A percentile compares a stretch with the other conserved stretches of the same genome.
These are phyloP conservation scores for Congeria kusceri DNA, from an alignment of 2,888 invertebrate genomes.

Conservation along the genomic window DNA sequence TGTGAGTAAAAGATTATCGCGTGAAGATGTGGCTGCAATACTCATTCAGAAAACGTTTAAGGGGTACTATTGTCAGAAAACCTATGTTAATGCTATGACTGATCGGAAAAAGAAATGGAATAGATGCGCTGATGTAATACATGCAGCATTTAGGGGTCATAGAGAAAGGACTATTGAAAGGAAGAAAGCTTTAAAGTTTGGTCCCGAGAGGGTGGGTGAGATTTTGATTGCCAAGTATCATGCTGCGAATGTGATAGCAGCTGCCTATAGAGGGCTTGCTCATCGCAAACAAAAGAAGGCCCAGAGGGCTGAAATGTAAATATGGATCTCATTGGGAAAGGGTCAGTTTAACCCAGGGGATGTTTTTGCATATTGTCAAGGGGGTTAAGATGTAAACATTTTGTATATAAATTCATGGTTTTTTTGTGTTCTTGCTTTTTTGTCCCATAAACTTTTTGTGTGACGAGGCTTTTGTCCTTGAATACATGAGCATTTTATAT, in stretches of 20 bases:
- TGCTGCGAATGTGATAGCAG: conserved; percentile 48
- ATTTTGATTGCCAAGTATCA: conserved; percentile 25
- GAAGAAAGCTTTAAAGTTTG: conserved; percentile 15
- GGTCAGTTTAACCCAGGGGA: neutral
- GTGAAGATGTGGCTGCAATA: conserved; percentile 48
- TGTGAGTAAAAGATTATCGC: conserved; percentile 17
- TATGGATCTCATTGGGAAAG: neutral
- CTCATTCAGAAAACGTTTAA: conserved; percentile 55
- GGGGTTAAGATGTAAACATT: neutral
- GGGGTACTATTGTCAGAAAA: conserved; percentile 50
- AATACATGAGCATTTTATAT: too few relatives aligned
- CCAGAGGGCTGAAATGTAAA: conserved; percentile 56
- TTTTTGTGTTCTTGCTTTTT: too few relatives aligned
- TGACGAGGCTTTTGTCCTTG: too few relatives aligned
- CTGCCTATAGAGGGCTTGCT: conserved; percentile 45
- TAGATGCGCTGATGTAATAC: conserved; percentile 37
- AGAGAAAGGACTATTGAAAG: conserved; percentile 26
- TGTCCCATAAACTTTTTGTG: too few relatives aligned
- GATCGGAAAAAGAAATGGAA: conserved; percentile 19
- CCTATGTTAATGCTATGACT: conserved; percentile 21
- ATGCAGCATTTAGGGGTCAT: conserved; percentile 48
- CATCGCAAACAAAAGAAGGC: conserved; percentile 29
- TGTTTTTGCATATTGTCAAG: neutral
- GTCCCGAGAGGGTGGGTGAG: conserved; percentile 29
- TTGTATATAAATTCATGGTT: neutral